Evolutionary conservation across 2,888 invertebrate species (phyloP), one percentile per base, ranked within the genome.

Genomic region (Drosophila antonietae): DNA sequence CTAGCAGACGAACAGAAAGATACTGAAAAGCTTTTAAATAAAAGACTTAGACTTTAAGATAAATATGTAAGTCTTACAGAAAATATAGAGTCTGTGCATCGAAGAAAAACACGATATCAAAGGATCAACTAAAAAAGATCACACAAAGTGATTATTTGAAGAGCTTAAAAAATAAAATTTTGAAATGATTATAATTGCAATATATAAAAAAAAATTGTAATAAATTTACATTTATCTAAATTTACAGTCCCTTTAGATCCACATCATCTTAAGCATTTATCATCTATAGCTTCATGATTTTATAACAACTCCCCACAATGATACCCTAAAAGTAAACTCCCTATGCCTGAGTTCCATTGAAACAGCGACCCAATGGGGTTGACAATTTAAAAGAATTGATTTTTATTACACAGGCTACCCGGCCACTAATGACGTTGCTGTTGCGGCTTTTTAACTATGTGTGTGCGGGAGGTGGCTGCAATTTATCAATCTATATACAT

Each of bases 361-460:
- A 65, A 80, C 51, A 35, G 35, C 18, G 55, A 39, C 20, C 52
- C 76, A n/a, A n/a, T 67, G 57, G 66, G 73, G 70, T 68, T 78
- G 81, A 73, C 78, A 83, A 78, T 83, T 81, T 84, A 81, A 83
- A 83, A 83, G 68, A 81, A 83, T 83, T 83, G 81, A 81, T 81
- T 81, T 81, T 83, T 81, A 78, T 83, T 75, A 58, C 84, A 69
- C 84, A 68, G 63, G 57, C 70, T 49, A 31, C 58, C 51, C 61
- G 47, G 57, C 78, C 81, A 75, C 86, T 82, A 81, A 81, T 81
- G 76, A 85, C 73, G 80, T 57, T 84, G 82, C 75, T 81, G 69
- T 67, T 81, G 78, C 63, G 74, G 74, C 62, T 73, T 76, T 75
- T 73, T 41, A 44, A 41, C 35, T 31, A 31, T n/a, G 35, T 41